Percentiles rank a stretch among this genome's conserved stretches.
phyloP scores from a whole-genome alignment of 2,113 vertebrate genomes.

The Octodon degus region DNA sequence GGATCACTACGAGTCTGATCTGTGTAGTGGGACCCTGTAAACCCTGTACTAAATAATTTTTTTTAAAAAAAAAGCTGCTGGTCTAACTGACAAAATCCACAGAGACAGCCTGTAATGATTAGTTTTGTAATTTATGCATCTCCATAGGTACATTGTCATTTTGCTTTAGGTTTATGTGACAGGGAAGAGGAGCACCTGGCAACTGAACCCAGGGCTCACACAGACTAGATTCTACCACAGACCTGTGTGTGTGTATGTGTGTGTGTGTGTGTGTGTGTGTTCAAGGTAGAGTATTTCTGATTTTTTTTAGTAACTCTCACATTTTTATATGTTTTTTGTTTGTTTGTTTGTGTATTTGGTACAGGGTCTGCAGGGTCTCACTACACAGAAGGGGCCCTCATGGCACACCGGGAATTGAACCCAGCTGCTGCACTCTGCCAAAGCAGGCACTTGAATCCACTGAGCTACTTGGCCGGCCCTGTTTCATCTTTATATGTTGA shows the following conservation, averaged over 20 bases:
- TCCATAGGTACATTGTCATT: background rate
- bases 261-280: background rate
- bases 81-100: background rate
- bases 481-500: background rate
- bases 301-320: background rate
- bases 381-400: no score
- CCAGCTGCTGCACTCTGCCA: no score
- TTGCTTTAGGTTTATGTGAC: background rate
- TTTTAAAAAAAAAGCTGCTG: no score
- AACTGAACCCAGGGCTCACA: background rate
- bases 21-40: no score
- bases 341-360: no score
- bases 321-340: background rate
- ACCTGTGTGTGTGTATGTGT: background rate
- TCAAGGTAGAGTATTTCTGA: background rate
- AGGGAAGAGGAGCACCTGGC: background rate
- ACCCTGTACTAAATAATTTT: no score
- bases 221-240: background rate
- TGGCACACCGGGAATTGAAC: no score
- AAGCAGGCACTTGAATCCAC: no score
- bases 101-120: background rate
- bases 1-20: no score
- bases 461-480: no score
- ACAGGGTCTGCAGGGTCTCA: no score
- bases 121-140: background rate